Base-by-base conservation (phyloP, 2,888 invertebrate genomes). In the Tanaodytes sp. region DNA sequence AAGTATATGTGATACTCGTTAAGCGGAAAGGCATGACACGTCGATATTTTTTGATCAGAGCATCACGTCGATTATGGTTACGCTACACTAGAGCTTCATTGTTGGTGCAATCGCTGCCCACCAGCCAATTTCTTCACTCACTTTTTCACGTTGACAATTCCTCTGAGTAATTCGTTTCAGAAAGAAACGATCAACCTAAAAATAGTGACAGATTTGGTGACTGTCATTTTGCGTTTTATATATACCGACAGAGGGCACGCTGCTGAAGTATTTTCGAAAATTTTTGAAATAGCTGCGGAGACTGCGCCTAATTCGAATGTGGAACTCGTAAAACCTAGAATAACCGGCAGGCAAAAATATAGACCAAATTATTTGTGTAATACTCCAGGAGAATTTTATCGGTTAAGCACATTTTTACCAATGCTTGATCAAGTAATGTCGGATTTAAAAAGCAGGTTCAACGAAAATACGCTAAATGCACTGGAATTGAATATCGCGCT, bases 131-230 rank as follows among this genome's bases (percentile, higher is more conserved):
- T n/a, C n/a, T n/a, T n/a, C n/a, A n/a, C n/a, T n/a, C n/a, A 27
- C 12, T 59, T 20, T 46, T 66, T 14, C 9, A n/a, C 33, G 9
- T 27, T 52, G 9, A 64, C 54, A 20, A 30, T 59, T 3, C 30
- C 63, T 8, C 39, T 72, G 2, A 70, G 65, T 15, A 33, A 39
- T 33, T 18, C 59, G 15, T 54, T 70, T 12, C 70, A 70, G 40
- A 43, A 46, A 15, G 37, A 42, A 2, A 27, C 59, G 1, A 14
- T 73, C 11, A 65, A 73, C 27, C 45, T 68, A 30, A 64, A 64
- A 27, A 40, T 39, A 6, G 71, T 71, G 1, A 40, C 39, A 2
- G 40, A 39, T 27, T 20, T 30, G 5, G 30, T 40, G 6, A 20
- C 18, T 4, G 40, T 40, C 14, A 11, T 31, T 52, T 40, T 52